Conservation (phyloP, 1,140 invertebrate genomes). For the Diabrotica virgifera region DNA sequence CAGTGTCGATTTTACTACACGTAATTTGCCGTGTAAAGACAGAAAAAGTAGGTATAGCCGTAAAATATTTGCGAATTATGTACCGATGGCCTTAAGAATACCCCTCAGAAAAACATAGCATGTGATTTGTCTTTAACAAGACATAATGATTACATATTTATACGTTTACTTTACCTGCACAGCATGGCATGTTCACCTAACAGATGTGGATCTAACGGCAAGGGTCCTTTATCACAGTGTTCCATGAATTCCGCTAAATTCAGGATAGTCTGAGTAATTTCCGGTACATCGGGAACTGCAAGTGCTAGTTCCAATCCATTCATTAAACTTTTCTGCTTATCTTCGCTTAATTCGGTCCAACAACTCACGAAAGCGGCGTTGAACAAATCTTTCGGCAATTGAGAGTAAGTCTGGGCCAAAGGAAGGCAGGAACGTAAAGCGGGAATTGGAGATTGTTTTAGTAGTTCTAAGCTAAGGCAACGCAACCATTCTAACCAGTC, state of each 20-base stretch:
- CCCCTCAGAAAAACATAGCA: too few relatives aligned
- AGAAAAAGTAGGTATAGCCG: too few relatives aligned
- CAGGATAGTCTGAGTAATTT: constrained; percentile 95
- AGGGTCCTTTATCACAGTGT: constrained; percentile 93
- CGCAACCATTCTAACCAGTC: constrained; percentile 98
- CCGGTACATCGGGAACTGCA: constrained; percentile 89
- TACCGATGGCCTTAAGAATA: too few relatives aligned
- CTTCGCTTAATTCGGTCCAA: constrained; percentile 90
- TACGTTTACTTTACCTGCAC: constrained; percentile 61
- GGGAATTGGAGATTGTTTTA: constrained; percentile 94
- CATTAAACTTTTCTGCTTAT: constrained; percentile 83
- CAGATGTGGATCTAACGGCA: constrained; percentile 85
- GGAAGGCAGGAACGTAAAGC: constrained; percentile 88
- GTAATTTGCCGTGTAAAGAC: too few relatives aligned
- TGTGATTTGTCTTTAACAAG: too few relatives aligned
- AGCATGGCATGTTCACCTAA: constrained; percentile 80
- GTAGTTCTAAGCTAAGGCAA: constrained; percentile 84
- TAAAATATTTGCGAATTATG: too few relatives aligned
- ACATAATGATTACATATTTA: neutral
- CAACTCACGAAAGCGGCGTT: constrained; percentile 99
- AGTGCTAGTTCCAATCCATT: constrained; percentile 85
- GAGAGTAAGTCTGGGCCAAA: constrained; percentile 90
- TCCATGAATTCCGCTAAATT: constrained; percentile 99
- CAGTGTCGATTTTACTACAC: too few relatives aligned
- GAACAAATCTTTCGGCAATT: constrained; percentile 91